A percentile compares a stretch with the other conserved stretches of the same genome.
Evolutionary conservation across 2,888 invertebrate genomes (phyloP).

Genomic region (Eupithecia centaureata): DNA sequence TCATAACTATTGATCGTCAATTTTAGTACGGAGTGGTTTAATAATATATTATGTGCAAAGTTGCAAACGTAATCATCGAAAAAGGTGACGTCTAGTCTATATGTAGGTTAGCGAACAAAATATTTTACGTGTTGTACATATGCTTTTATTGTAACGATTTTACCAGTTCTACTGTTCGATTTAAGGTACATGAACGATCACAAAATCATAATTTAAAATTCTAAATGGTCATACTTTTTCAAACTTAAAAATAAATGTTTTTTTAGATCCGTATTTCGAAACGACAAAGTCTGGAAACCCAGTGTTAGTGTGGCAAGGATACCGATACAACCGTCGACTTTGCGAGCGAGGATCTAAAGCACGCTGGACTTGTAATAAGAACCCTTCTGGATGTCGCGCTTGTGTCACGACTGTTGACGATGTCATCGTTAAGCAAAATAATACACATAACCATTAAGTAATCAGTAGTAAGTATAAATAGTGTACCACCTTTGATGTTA

Average conservation of each 20-base stretch:
- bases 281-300: slow-evolving; percentile 10
- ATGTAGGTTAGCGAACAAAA: too few species aligned
- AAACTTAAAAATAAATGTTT: neutral
- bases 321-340: slow-evolving; percentile 13
- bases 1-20: too few species aligned
- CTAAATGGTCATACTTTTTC: neutral
- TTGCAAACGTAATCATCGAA: too few species aligned
- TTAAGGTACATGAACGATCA: too few species aligned
- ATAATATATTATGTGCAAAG: too few species aligned
- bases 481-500: neutral
- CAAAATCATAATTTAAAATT: too few species aligned
- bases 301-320: slow-evolving; percentile 17
- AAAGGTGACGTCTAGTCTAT: too few species aligned
- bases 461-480: too few species aligned
- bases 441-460: slow-evolving; percentile 17
- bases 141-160: too few species aligned
- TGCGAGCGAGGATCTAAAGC: neutral
- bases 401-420: slow-evolving; percentile 7
- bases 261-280: slow-evolving; percentile 16
- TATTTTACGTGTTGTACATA: too few species aligned
- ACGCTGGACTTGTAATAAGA: slow-evolving; percentile 10
- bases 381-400: slow-evolving; percentile 20
- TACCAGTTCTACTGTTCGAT: too few species aligned
- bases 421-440: slow-evolving; percentile 4
- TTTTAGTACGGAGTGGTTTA: too few species aligned